These are phyloP conservation scores for Neuroterus valhalla DNA, from an alignment of 1,140 invertebrate genomes.

Conservation along the genomic window DNA sequence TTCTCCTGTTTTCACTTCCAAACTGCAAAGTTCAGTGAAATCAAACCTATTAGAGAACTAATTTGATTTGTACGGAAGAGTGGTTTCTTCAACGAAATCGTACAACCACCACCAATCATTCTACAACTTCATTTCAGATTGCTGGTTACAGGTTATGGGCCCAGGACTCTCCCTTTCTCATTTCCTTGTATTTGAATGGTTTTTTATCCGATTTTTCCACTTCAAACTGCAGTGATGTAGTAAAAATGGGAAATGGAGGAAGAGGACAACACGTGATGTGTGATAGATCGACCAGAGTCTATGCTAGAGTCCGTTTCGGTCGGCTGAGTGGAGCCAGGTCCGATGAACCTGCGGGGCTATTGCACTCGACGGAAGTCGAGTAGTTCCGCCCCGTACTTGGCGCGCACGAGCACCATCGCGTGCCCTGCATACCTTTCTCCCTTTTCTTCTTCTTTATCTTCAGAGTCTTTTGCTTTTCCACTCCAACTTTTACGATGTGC, in stretches of 20 bases:
- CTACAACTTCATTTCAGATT: too few relatives aligned
- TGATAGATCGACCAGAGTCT: conserved; percentile 12
- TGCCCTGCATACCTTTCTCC: conserved; percentile 68
- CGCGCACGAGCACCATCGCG: conserved; percentile 71
- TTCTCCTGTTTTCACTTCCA: conserved; percentile 30
- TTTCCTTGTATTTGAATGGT: too few relatives aligned
- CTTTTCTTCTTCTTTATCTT: conserved; percentile 39
- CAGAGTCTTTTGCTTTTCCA: conserved; percentile 29
- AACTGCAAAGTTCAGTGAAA: conserved; percentile 25
- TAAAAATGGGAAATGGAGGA: background rate
- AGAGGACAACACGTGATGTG: background rate
- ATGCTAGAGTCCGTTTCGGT: conserved; percentile 48
- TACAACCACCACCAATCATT: background rate
- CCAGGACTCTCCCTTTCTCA: too few relatives aligned
- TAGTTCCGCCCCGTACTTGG: conserved; percentile 65
- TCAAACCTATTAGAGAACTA: conserved; percentile 28
- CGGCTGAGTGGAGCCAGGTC: conserved; percentile 60
- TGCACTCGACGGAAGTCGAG: conserved; percentile 60
- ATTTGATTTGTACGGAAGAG: conserved; percentile 28
- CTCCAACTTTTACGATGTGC: conserved; percentile 3
- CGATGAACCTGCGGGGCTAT: conserved; percentile 73
- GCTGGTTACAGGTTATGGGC: too few relatives aligned
- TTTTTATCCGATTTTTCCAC: too few relatives aligned
- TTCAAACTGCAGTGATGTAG: background rate
- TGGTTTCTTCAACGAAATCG: conserved; percentile 14